phyloP scores from a whole-genome alignment of 1,140 invertebrate species.

The Nylanderia fulva region DNA sequence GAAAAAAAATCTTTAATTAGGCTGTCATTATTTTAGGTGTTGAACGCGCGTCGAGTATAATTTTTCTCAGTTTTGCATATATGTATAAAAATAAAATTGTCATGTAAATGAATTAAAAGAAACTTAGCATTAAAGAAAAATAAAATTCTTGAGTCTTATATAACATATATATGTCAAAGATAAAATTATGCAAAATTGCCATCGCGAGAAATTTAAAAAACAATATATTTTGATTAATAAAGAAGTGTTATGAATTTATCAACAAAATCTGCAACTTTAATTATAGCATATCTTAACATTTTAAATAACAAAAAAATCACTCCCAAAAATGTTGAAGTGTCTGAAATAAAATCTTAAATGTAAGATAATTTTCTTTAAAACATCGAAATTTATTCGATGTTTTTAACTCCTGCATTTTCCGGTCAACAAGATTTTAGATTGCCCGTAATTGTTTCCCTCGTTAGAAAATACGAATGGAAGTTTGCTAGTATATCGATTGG shows the following conservation, averaged over 20 bases:
- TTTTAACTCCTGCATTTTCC: background rate
- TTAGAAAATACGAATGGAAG: constrained; percentile 24
- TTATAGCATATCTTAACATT: background rate
- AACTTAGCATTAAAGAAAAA: background rate
- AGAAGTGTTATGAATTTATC: background rate
- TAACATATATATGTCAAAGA: background rate
- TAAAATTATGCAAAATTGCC: background rate
- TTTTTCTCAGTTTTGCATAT: background rate
- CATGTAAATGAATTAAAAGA: background rate
- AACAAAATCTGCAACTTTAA: background rate
- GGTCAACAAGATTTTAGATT: background rate
- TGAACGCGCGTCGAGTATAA: background rate
- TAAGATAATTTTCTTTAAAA: background rate
- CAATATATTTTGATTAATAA: background rate
- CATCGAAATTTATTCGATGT: background rate
- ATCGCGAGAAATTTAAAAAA: background rate
- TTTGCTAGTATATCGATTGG: constrained; percentile 50
- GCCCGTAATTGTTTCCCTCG: background rate
- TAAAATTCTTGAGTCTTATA: background rate
- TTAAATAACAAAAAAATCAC: background rate
- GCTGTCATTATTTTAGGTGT: background rate
- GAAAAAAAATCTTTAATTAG: background rate
- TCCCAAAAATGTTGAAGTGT: background rate
- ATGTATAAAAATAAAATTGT: background rate
- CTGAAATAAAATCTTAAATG: background rate